Evolutionary conservation across 53 echinoderm and acorn worm genomes (phyloP).

Genomic region (Pentamera pediparva): DNA sequence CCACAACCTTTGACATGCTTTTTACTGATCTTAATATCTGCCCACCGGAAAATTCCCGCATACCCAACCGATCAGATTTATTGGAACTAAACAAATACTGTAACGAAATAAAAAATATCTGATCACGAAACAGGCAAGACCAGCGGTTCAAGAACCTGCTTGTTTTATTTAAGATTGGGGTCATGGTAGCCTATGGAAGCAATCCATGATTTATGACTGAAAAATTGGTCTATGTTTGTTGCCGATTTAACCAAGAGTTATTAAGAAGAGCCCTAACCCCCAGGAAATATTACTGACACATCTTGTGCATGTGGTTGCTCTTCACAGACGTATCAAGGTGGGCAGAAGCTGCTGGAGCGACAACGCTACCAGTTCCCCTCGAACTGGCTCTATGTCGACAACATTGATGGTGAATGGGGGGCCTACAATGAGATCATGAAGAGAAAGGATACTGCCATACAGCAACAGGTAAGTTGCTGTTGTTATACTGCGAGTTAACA

Average conservation of each 20-base stretch:
- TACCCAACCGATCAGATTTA: no score
- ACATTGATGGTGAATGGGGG: slow-evolving; percentile 99
- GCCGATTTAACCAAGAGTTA: not conserved
- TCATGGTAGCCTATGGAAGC: not conserved
- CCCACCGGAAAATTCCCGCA: no score
- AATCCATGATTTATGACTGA: no score
- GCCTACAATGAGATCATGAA: slow-evolving; percentile 99
- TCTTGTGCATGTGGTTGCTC: not conserved
- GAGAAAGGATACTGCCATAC: slow-evolving; percentile 93
- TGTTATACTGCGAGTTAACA: no score
- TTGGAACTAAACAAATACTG: no score
- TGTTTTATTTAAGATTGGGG: not conserved
- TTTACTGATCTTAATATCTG: no score
- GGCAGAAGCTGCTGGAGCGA: slow-evolving; percentile 91
- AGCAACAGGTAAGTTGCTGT: slow-evolving; percentile 95
- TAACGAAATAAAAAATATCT: no score
- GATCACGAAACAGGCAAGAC: no score
- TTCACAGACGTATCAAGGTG: slow-evolving; percentile 70
- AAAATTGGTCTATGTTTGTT: not conserved
- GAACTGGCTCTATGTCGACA: slow-evolving; percentile 97
- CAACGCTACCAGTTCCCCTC: slow-evolving; percentile 98
- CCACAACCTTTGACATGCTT: no score
- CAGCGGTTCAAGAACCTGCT: no score
- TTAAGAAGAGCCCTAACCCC: not conserved
- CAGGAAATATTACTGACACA: not conserved